These are phyloP conservation scores for Ophion ellenae DNA, from an alignment of 2,888 invertebrate species.

Conservation along the genomic window DNA sequence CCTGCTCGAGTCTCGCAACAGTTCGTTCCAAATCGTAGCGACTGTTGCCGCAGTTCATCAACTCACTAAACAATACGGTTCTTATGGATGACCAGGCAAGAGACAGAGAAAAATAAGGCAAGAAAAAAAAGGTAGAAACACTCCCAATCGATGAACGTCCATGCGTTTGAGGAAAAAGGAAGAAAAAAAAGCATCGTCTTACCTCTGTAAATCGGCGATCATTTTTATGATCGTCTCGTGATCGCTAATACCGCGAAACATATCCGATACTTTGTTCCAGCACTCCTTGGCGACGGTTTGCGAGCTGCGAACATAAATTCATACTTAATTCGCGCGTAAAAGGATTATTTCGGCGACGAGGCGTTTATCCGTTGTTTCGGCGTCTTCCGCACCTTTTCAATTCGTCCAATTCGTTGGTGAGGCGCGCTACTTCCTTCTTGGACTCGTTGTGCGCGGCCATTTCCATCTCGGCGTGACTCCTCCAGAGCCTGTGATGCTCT, in stretches of 20 bases:
- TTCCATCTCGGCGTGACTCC: slow-evolving; percentile 30
- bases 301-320: slow-evolving; percentile 24
- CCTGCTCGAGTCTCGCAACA: slow-evolving; percentile 42
- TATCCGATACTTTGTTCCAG: slow-evolving; percentile 50
- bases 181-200: neutral
- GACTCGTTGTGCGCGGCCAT: slow-evolving; percentile 24
- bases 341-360: neutral
- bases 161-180: neutral
- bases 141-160: neutral
- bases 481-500: slow-evolving; percentile 35
- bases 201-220: slow-evolving; percentile 53
- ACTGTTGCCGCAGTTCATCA: slow-evolving; percentile 29
- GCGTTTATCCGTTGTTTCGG: no score
- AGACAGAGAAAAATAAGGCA: neutral
- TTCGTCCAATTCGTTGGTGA: slow-evolving; percentile 49
- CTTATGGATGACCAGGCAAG: slow-evolving; percentile 2
- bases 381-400: slow-evolving; percentile 18
- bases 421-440: slow-evolving; percentile 34
- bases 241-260: slow-evolving; percentile 52
- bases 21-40: slow-evolving; percentile 50
- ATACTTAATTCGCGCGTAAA: neutral
- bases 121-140: neutral
- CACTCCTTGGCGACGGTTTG: slow-evolving; percentile 21
- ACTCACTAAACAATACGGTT: slow-evolving; percentile 43
- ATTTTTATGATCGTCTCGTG: slow-evolving; percentile 47